Conservation (phyloP, 1,140 invertebrate genomes). For the Orussus abietinus region DNA sequence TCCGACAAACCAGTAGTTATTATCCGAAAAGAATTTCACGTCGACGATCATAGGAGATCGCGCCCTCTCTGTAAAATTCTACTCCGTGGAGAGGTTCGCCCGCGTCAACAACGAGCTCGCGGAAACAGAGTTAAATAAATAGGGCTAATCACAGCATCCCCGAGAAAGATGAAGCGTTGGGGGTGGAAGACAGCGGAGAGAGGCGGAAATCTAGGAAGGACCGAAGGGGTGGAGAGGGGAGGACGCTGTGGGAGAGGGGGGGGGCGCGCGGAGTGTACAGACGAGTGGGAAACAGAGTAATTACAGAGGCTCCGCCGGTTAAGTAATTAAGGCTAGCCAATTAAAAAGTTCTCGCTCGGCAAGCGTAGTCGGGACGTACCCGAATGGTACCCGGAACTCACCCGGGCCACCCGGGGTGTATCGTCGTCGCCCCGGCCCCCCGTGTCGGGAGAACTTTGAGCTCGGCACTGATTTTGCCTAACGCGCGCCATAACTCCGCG, state of each 20-base stretch:
- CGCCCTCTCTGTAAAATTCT: no score
- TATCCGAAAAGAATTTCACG: no score
- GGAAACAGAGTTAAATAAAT: conserved; percentile 5
- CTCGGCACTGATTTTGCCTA: no score
- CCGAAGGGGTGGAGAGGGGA: conserved; percentile 12
- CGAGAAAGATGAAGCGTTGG: neutral
- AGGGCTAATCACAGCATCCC: conserved; percentile 8
- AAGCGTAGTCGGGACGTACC: conserved; percentile 25
- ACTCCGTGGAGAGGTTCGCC: no score
- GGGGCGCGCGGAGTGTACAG: neutral
- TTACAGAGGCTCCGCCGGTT: conserved; percentile 46
- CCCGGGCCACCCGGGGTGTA: no score
- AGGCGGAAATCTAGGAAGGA: neutral
- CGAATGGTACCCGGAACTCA: no score
- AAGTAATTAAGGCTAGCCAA: conserved; percentile 53
- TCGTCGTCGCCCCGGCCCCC: no score
- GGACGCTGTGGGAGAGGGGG: conserved; percentile 1
- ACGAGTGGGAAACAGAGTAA: conserved; percentile 44
- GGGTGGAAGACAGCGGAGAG: conserved; percentile 9
- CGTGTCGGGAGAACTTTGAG: no score
- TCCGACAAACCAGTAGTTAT: no score
- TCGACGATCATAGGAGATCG: no score
- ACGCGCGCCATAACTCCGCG: no score
- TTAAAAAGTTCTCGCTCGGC: conserved; percentile 51
- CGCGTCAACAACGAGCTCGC: no score